A percentile compares a stretch with the other conserved stretches of the same genome.
phyloP scores from a whole-genome alignment of 2,113 vertebrate species.

The Ellobius talpinus region DNA sequence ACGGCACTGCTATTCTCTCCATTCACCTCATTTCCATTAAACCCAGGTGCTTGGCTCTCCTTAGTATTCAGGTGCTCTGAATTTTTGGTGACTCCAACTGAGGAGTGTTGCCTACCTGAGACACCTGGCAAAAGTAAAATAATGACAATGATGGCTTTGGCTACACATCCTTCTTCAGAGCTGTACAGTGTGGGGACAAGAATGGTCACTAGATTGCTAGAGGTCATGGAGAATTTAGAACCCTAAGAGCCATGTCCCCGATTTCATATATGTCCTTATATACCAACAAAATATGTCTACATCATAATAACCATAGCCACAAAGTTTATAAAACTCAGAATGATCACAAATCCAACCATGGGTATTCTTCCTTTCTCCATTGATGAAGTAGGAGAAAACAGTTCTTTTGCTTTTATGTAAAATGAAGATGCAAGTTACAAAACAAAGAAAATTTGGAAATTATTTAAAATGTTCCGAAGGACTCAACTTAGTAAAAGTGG shows the following conservation, averaged over 20 bases:
- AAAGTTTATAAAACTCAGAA: background rate
- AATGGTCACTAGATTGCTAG: background rate
- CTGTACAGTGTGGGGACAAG: background rate
- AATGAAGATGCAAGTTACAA: background rate
- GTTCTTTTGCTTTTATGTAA: background rate
- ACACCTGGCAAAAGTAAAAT: slow-evolving; percentile 42
- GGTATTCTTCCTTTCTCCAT: background rate
- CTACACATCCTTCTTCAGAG: background rate
- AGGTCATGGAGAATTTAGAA: background rate
- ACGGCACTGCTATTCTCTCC: background rate
- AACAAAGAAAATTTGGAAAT: background rate
- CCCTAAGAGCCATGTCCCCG: background rate
- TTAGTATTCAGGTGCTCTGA: background rate
- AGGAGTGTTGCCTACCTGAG: background rate
- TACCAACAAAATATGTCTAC: background rate
- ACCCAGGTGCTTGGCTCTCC: background rate
- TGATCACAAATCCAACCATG: background rate
- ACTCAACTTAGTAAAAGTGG: background rate
- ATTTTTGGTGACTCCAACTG: background rate
- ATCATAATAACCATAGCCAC: background rate
- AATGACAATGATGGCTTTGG: background rate
- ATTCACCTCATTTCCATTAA: background rate
- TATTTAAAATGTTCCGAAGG: background rate
- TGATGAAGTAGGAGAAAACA: background rate
- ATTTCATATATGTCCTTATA: background rate